Percentiles rank a stretch among this genome's conserved stretches.
Evolutionary conservation across 2,888 invertebrate genomes (phyloP).

Genomic region (Saturnia japonica): DNA sequence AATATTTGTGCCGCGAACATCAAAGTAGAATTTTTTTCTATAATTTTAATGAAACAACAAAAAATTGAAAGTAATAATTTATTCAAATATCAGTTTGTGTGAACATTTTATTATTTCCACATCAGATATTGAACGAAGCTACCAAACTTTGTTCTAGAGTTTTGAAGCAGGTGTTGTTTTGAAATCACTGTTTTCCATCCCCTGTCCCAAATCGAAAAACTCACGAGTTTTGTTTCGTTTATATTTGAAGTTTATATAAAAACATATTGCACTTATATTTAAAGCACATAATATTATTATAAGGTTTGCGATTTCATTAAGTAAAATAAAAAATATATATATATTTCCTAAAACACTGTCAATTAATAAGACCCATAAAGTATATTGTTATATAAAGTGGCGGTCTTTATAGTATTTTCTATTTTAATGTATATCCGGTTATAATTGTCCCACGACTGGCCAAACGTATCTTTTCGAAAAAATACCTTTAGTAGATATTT

Average conservation of each 20-base stretch:
- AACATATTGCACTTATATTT: not conserved
- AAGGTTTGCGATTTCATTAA: not conserved
- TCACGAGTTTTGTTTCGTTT: slow-evolving; percentile 2
- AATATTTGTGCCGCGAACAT: too few relatives aligned
- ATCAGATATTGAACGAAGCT: slow-evolving; percentile 5
- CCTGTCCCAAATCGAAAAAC: slow-evolving; percentile 6
- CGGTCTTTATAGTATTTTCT: not conserved
- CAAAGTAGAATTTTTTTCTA: too few relatives aligned
- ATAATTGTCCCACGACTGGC: not conserved
- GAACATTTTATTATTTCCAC: slow-evolving; percentile 7
- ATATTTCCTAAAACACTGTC: not conserved
- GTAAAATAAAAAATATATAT: too few relatives aligned
- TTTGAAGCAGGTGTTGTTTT: slow-evolving; percentile 14
- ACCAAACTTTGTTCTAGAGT: slow-evolving; percentile 8
- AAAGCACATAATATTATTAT: not conserved
- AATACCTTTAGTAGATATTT: too few relatives aligned
- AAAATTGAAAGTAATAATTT: not conserved
- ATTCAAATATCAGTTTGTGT: not conserved
- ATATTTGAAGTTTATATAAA: not conserved
- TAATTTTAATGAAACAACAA: too few relatives aligned
- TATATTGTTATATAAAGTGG: too few relatives aligned
- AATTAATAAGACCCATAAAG: not conserved
- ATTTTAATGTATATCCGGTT: not conserved
- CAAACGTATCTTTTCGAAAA: too few relatives aligned
- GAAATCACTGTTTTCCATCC: slow-evolving; percentile 1